Base-by-base conservation (phyloP, 2,888 invertebrate genomes). In the Pammene aurita region DNA sequence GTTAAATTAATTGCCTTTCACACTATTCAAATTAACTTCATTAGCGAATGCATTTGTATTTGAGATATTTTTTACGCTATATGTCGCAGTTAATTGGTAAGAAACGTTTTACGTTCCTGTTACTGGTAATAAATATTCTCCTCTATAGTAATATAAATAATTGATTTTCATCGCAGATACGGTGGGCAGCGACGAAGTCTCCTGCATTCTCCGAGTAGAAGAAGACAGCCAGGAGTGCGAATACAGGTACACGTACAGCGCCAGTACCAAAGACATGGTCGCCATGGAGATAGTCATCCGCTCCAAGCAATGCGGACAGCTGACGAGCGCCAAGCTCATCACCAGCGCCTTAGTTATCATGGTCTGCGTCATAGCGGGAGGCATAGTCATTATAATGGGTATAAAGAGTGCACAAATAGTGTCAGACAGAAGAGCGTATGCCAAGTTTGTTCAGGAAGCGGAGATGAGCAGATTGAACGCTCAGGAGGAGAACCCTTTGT, bases 401-500 rank as follows among this genome's bases (percentile, higher is more conserved):
- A 71, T 92, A 10, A 92, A 92, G 78, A 82, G 78, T 63, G 90
- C 88, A 0, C 86, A 93, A 34, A 82, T 90, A 0, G 78, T 88
- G 0, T 91, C 92, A 0, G 94, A 94, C 74, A 90, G 92, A 38
- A 80, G 91, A 34, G 94, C 94, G 0, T 94, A 92, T 73, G 93
- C 93, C 0, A 90, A 87, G 67, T 94, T 94, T 71, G 74, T 85
- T 7, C 81, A 88, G 44, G 91, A 93, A 75, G 90, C 92, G 0
- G 80, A 89, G 66, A 87, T 86, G 64, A 90, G 90, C 58, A 84
- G 86, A 64, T 81, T 86, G 54, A 77, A 87, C 54, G 85, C 87
- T 83, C 88, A 88, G 67, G 85, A 89, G 60, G 75, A 93, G 70
- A 95, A 95, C 80, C 95, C 95, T 0, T 77, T 96, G 70, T 96